Base-by-base conservation (phyloP, 2,113 vertebrate genomes). In the Caranx melampygus region DNA sequence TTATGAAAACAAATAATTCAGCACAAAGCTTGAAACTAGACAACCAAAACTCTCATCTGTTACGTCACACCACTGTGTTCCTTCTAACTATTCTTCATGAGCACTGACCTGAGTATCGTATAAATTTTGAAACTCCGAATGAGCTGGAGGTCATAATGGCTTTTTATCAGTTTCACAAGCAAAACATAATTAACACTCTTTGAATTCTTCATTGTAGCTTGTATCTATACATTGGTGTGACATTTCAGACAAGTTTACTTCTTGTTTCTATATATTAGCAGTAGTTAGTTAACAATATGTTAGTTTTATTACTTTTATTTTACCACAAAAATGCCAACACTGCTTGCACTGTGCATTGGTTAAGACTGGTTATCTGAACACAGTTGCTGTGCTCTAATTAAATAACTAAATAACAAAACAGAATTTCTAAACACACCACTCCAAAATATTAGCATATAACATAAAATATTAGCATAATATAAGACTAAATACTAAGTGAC, bases 11-110 rank as follows among this genome's bases (percentile, higher is more conserved):
- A 5, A 78, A 68, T 1, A 72, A 55, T 80, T 15, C 15, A 45
- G 14, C 3, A 26, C 5, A 40, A 62, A 66, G 64, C 31, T 70
- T 49, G 8, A 79, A 70, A 60, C 44, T 44, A 63, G 7, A 72
- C 16, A 74, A 70, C 10, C 6, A 66, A 47, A 20, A 78, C 42
- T 47, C 31, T 64, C 21, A 37, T 82, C 18, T 49, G 9, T 6
- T 5, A 72, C 58, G 62, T 81, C 67, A 87, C 49, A 83, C 65
- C 72, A 80, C 45, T 20, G 62, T 14, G n/a, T 6, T 44, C 51
- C 21, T 7, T 31, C 2, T 11, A 67, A 58, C 16, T 52, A 20
- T 9, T 26, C 18, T 65, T 44, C 21, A 16, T 45, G 40, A 63
- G 34, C 12, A 42, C 16, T 57, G 11, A 75, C 10, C 55, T 40